Base-by-base conservation (phyloP, 2,113 vertebrate genomes). In the Rattus rattus region DNA sequence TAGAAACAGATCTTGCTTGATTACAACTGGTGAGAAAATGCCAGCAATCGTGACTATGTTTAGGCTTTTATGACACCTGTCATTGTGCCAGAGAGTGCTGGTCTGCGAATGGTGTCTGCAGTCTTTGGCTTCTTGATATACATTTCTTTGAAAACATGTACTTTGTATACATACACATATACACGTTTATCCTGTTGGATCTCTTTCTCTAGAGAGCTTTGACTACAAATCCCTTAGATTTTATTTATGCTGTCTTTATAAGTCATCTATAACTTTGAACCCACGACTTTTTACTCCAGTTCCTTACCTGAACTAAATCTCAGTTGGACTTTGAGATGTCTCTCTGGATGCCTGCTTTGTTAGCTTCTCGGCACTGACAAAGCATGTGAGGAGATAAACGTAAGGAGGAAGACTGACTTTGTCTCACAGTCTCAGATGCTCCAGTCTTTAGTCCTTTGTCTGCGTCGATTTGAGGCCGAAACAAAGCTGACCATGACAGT, bases 91-190 rank as follows among this genome's bases (percentile, higher is more conserved):
- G 19, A 73, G 5, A 49, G 7, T 2, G 67, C 56, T n/a, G 17
- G 24, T 70, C n/a, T 39, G 61, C 14, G 39, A 30, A 83, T 43
- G 2, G 14, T 83, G 36, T 72, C 43, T 81, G 81, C 28, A 54
- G 70, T 80, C 80, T 39, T 85, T 91, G 14, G 20, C 36, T 59
- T 96, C 70, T 88, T 83, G 70, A 76, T 43, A 94, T 84, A 87
- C 85, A 47, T 63, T 13, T 92, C 47, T 87, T 79, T 76, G 43
- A 39, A 73, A 91, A 16, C 26, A 84, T 3, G 65, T 6, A 20
- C 56, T 84, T 84, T 84, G 28, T 63, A 61, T 61, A 39, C n/a
- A 63, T 63, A 84, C 20, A 47, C 39, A 77, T 47, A 30, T 2
- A 3, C 3, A 36, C 16, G 52, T 16, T 20, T 56, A 39, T 56